Evolutionary conservation across 2,888 invertebrate species (phyloP).

Genomic region (Eupithecia exiguata): DNA sequence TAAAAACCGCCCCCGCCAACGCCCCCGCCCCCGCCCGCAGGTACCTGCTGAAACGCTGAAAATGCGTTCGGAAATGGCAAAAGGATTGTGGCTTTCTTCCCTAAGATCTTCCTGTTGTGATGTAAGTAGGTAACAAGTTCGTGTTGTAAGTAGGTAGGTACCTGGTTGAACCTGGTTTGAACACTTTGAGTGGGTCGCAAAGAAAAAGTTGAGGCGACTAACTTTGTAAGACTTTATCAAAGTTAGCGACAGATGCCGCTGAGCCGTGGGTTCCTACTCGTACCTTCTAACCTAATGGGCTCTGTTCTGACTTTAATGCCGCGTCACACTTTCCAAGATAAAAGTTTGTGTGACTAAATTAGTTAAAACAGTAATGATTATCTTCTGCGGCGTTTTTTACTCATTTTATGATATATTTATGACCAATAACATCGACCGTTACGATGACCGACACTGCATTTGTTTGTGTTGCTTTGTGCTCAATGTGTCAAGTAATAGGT

Average conservation of each 20-base stretch:
- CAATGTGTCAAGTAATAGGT: too few species aligned
- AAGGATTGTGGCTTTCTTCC: slow-evolving; percentile 44
- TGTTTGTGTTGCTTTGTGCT: too few species aligned
- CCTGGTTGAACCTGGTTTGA: slow-evolving; percentile 9
- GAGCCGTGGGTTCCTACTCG: background rate
- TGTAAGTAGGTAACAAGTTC: slow-evolving; percentile 24
- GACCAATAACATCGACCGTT: too few species aligned
- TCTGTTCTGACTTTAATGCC: background rate
- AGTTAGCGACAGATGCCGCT: slow-evolving; percentile 13
- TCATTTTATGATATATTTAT: too few species aligned
- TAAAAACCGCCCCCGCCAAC: too few species aligned
- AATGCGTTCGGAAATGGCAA: slow-evolving; percentile 41
- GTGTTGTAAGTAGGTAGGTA: slow-evolving; percentile 10
- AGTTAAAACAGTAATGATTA: slow-evolving; percentile 1
- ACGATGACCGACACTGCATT: too few species aligned
- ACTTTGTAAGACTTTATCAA: slow-evolving; percentile 18
- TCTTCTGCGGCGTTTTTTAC: too few species aligned
- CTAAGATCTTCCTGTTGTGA: slow-evolving; percentile 27
- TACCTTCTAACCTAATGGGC: slow-evolving; percentile 5
- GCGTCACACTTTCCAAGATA: slow-evolving; percentile 8
- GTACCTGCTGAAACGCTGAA: slow-evolving; percentile 34
- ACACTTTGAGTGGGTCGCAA: slow-evolving; percentile 13
- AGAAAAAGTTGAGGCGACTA: slow-evolving; percentile 23
- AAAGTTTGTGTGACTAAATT: background rate
- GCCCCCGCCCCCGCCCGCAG: background rate